Evolutionary conservation across 2,113 vertebrate species (phyloP), one percentile per base, ranked within the genome.

Genomic region (Theropithecus gelada): DNA sequence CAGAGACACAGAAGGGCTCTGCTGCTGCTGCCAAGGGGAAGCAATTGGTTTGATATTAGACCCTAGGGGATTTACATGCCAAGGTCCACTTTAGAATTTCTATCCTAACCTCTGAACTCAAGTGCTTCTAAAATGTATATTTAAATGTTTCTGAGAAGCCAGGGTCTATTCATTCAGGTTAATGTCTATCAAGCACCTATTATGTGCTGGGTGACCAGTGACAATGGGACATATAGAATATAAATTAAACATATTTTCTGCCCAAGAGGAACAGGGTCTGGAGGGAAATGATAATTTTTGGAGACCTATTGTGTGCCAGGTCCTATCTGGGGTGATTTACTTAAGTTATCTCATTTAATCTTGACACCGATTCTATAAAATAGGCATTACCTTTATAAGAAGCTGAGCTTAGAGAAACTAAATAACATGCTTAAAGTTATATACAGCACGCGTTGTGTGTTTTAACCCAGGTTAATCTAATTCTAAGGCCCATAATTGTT

Each of bases 31-130:
- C 48, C 2, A 14, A 43, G 5, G 70, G 45, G 25, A 55, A 6
- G 22, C 7, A 0, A 18, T 8, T 3, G 5, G 35, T 25, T 10
- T 30, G 55, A 32, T 20, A 5, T 1, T 5, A 55, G 72, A 50
- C 4, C 13, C 5, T 9, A 0, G 0, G 73, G 35, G 13, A 35
- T 75, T 4, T 17, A 38, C 8, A 2, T 5, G 4, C n/a, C 18
- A 23, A 8, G 3, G 30, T 23, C 20, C 14, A 2, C 35, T 3
- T 55, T 40, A 70, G 72, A 30, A 25, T 50, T 17, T 12, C 25
- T 4, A 0, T 66, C 17, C 6, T 70, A 18, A 70, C 45, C 70
- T 52, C 45, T 11, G 38, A 8, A 25, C 2, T 1, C 6, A 38
- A 17, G 9, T 32, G 2, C 30, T 57, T 81, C 27, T 48, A 81